phyloP scores from a whole-genome alignment of 2,888 invertebrate genomes.

The Thecophora atra region DNA sequence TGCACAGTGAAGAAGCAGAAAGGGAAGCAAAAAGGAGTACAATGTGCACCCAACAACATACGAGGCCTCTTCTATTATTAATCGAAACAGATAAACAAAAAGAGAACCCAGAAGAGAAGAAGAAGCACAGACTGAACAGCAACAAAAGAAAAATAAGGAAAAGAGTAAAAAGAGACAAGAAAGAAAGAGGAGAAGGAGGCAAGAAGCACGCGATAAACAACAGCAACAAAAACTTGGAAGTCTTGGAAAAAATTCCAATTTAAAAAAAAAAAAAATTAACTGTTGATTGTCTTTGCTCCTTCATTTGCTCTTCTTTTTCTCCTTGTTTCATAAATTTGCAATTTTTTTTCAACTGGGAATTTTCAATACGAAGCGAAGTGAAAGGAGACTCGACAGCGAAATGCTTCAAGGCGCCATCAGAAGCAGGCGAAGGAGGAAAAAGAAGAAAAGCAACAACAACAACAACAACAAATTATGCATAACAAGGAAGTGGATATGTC shows the following conservation, averaged over 20 bases:
- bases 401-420: constrained; percentile 46
- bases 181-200: no score
- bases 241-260: no score
- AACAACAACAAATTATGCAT: constrained; percentile 22
- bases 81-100: no score
- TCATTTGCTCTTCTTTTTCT: background rate
- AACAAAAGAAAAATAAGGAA: no score
- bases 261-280: no score
- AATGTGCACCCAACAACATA: constrained; percentile 11
- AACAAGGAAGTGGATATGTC: constrained; percentile 34
- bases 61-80: no score
- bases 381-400: constrained; percentile 43
- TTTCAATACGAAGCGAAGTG: constrained; percentile 38
- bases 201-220: no score
- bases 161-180: no score
- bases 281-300: background rate
- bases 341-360: constrained; percentile 19
- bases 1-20: constrained; percentile 34
- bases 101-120: no score
- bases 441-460: constrained; percentile 11
- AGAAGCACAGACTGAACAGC: no score
- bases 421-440: constrained; percentile 4
- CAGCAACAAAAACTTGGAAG: no score
- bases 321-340: background rate
- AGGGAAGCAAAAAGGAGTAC: constrained; percentile 16